A percentile compares a stretch with the other conserved stretches of the same genome.
phyloP scores from a whole-genome alignment of 53 echinoderm and acorn worm genomes.

The Arbacia lixula region DNA sequence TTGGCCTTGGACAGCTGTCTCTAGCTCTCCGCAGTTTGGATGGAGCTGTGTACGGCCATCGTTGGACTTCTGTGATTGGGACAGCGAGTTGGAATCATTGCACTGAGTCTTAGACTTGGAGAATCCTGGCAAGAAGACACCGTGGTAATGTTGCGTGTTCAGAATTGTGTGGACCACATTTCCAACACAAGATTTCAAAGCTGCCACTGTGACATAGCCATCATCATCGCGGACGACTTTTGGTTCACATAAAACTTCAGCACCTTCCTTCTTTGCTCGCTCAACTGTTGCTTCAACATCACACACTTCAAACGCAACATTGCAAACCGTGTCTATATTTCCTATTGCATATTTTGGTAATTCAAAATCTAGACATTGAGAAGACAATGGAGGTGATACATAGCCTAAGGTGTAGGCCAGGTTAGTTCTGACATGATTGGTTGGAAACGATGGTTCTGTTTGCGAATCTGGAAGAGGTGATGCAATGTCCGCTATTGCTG shows the following conservation, averaged over 20 bases:
- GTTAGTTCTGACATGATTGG: too few species aligned
- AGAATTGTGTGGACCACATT: slow-evolving; percentile 85
- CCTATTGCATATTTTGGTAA: slow-evolving; percentile 19
- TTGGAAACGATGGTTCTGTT: too few species aligned
- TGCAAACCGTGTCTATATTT: slow-evolving; percentile 78
- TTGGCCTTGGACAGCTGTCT: too few species aligned
- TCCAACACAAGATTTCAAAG: slow-evolving; percentile 87
- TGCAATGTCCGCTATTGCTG: too few species aligned
- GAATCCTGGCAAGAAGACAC: slow-evolving; percentile 88
- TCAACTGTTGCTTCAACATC: slow-evolving; percentile 65
- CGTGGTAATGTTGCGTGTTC: slow-evolving; percentile 69
- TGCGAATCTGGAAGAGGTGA: too few species aligned
- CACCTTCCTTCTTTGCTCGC: slow-evolving; percentile 65
- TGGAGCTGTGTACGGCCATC: background rate
- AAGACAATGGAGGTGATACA: slow-evolving; percentile 38
- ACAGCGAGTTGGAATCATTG: background rate
- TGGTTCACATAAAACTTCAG: slow-evolving; percentile 68
- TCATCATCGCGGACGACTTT: slow-evolving; percentile 54
- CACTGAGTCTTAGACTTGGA: slow-evolving; percentile 4
- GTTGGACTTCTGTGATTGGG: background rate
- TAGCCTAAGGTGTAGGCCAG: too few species aligned
- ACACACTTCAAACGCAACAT: slow-evolving; percentile 87
- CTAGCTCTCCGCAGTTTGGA: background rate
- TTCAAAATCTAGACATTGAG: slow-evolving; percentile 10
- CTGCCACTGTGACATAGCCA: slow-evolving; percentile 72